Conservation (phyloP, 2,888 invertebrate species). For the Drosophila koepferae region DNA sequence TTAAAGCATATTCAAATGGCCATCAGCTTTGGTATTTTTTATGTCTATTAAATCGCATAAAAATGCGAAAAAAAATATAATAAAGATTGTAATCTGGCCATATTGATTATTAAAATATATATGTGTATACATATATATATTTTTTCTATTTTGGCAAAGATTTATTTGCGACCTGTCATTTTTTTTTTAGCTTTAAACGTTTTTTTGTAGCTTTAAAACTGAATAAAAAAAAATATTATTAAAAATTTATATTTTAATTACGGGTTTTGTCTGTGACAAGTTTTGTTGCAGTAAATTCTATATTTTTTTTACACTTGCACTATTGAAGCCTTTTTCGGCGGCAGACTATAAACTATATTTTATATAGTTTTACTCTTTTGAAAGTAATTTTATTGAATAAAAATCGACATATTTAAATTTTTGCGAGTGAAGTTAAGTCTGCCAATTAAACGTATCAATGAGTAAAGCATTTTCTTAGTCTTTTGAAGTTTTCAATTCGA, state of each 20-base stretch:
- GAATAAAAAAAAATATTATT: background rate
- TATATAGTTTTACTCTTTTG: background rate
- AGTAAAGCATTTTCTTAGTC: too few relatives aligned
- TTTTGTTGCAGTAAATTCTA: background rate
- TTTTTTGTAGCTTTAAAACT: background rate
- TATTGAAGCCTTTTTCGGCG: too few relatives aligned
- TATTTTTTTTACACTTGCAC: background rate
- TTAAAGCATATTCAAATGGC: background rate
- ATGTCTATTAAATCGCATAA: background rate
- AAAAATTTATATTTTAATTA: constrained; percentile 10
- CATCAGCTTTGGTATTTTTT: background rate
- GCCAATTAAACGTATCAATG: background rate
- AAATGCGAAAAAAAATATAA: background rate
- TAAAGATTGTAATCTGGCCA: background rate
- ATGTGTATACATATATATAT: background rate
- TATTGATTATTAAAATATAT: background rate
- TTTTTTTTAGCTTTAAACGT: background rate
- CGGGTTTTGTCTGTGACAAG: background rate
- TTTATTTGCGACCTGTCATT: too few relatives aligned
- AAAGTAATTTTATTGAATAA: background rate
- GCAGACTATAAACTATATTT: background rate
- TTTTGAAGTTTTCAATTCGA: too few relatives aligned
- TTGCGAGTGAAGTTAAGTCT: background rate
- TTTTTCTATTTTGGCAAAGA: background rate
- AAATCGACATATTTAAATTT: background rate